Conservation (phyloP, 2,888 invertebrate genomes). For the Cosmia trapezina region DNA sequence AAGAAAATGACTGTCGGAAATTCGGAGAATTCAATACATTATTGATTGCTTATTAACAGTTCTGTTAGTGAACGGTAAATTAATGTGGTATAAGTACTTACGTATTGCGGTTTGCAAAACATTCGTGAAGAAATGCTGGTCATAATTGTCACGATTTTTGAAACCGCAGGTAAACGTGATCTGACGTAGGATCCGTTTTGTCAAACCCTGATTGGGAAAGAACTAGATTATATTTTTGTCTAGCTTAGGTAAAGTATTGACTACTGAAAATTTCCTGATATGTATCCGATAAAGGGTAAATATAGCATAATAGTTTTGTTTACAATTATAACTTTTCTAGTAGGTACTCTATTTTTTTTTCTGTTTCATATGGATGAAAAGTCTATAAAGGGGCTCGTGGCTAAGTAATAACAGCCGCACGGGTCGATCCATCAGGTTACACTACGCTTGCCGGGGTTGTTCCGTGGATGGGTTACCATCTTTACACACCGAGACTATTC, state of each 20-base stretch:
- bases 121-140: slow-evolving; percentile 41
- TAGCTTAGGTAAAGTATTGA: neutral
- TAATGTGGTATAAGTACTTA: slow-evolving; percentile 1
- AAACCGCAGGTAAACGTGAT: slow-evolving; percentile 18
- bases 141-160: slow-evolving; percentile 34
- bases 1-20: neutral
- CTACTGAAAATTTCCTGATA: no score
- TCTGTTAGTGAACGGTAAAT: slow-evolving; percentile 30
- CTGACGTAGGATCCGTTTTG: neutral
- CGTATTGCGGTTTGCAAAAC: slow-evolving; percentile 8
- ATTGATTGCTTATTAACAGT: slow-evolving; percentile 45
- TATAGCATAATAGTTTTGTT: no score
- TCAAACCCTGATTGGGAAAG: neutral
- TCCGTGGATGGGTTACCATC: no score
- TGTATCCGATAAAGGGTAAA: no score
- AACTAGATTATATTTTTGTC: neutral
- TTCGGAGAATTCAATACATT: slow-evolving; percentile 28
- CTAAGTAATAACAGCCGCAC: no score
- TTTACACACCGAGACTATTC: no score
- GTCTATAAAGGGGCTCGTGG: no score
- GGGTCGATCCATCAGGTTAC: no score
- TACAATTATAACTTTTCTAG: no score
- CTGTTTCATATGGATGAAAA: no score
- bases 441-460: no score
- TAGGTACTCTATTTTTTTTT: no score